These are phyloP conservation scores for Acromyrmex echinatior DNA, from an alignment of 1,140 invertebrate genomes.

Conservation along the genomic window DNA sequence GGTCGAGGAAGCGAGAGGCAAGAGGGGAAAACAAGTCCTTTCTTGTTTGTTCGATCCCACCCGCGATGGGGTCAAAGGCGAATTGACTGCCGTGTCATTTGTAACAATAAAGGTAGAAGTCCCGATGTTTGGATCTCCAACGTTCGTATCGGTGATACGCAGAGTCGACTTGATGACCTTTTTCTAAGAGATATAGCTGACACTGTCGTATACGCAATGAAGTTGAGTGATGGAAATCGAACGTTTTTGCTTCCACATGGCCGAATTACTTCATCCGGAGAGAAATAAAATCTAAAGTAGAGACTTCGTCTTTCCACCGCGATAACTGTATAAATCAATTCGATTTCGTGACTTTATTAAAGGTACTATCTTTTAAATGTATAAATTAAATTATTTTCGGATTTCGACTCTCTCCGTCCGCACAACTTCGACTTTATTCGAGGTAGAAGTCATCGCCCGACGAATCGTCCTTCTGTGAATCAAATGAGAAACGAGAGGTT, in stretches of 20 bases:
- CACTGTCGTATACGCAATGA: conserved; percentile 51
- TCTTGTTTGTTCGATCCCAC: conserved; percentile 71
- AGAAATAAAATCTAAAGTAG: neutral
- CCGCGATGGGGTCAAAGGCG: conserved; percentile 70
- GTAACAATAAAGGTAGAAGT: conserved; percentile 79
- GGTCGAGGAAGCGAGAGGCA: conserved; percentile 41
- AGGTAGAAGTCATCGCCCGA: conserved; percentile 29
- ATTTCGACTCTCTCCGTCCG: neutral
- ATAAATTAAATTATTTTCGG: conserved; percentile 18
- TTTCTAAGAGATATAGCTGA: conserved; percentile 20
- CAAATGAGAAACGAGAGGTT: conserved; percentile 24
- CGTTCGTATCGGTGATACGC: conserved; percentile 62
- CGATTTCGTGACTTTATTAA: neutral
- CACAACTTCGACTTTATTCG: conserved; percentile 20
- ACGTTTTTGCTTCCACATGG: conserved; percentile 3
- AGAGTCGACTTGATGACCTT: conserved; percentile 53
- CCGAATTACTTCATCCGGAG: conserved; percentile 11
- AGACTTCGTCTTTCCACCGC: neutral
- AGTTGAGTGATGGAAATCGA: conserved; percentile 68
- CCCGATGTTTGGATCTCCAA: conserved; percentile 68
- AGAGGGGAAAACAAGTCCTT: conserved; percentile 53
- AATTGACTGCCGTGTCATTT: conserved; percentile 79
- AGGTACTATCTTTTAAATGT: neutral
- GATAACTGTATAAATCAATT: conserved; percentile 2
- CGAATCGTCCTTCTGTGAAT: conserved; percentile 32